Evolutionary conservation across 2,888 invertebrate genomes (phyloP), one percentile per base, ranked within the genome.

Genomic region (Autographa gamma): DNA sequence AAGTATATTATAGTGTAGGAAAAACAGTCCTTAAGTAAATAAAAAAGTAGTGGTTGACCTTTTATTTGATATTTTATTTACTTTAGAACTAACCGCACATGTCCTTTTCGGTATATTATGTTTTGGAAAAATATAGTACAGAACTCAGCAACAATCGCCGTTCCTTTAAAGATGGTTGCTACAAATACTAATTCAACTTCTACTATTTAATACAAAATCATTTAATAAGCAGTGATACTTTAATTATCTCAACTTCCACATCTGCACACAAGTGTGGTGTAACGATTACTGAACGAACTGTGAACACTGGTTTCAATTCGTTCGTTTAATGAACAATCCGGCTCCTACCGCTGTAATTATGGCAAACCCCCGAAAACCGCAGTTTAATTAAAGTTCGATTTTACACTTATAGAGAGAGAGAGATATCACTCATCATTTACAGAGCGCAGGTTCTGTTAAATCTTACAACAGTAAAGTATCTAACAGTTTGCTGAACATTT

Each of bases 381-480:
- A 66, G 32, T 18, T 18, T 32, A 43, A 14, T 32, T 9, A 54
- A 4, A 9, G 14, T 32, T 13, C 54, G 19, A 43, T 19, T 38
- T 65, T 19, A 59, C 41, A 60, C 34, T 71, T 69, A 68, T 14
- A 25, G 16, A 59, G 31, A 16, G 18, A 56, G n/a, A n/a, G n/a
- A n/a, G 48, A n/a, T n/a, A n/a, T 48, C 48, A n/a, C n/a, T 48
- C 48, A 48, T 48, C 8, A 48, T n/a, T n/a, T 48, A 38, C 48
- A 1, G n/a, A 7, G 5, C 7, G n/a, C 2, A 16, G 16, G 43
- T 4, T 43, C 16, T 7, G 25, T 25, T 25, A 25, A 25, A 25
- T 25, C 25, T 25, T 41, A n/a, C n/a, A n/a, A n/a, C n/a, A n/a
- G n/a, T n/a, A n/a, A n/a, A n/a, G n/a, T n/a, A n/a, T n/a, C n/a